phyloP scores from a whole-genome alignment of 2,797 vertebrate genomes.

The Microctenopoma steveboyesi region DNA sequence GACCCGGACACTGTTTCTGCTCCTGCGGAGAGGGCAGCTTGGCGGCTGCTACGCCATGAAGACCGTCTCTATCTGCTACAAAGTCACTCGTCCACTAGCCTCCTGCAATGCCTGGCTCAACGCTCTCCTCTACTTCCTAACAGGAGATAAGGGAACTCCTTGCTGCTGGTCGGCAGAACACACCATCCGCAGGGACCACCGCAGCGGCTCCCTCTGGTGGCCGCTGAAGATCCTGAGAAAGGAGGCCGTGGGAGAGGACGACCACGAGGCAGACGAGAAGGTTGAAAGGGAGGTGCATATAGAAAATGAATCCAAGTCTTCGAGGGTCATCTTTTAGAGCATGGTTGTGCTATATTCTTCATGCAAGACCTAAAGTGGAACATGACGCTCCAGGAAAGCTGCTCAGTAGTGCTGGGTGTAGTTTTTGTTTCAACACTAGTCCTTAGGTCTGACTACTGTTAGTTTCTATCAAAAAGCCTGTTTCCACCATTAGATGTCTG shows the following conservation, averaged over 20 bases:
- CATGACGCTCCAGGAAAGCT: not conserved
- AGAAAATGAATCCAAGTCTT: conserved; percentile 82
- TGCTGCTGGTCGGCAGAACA: conserved; percentile 74
- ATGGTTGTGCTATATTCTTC: not conserved
- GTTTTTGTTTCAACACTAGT: too few species aligned
- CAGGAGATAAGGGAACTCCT: conserved; percentile 83
- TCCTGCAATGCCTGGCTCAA: conserved; percentile 89
- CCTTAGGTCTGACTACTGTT: not conserved
- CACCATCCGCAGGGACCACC: conserved; percentile 46
- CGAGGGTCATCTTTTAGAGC: conserved; percentile 65
- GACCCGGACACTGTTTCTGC: conserved; percentile 85
- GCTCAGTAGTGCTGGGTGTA: not conserved
- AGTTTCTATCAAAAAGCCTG: not conserved
- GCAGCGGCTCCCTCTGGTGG: conserved; percentile 80
- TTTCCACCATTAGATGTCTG: too few species aligned
- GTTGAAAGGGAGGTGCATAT: conserved; percentile 65
- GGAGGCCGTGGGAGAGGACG: conserved; percentile 75
- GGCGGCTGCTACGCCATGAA: conserved; percentile 80
- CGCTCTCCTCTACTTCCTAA: conserved; percentile 87
- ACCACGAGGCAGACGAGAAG: conserved; percentile 68
- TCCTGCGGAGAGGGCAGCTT: conserved; percentile 76
- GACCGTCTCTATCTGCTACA: conserved; percentile 86
- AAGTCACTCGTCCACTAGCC: conserved; percentile 86
- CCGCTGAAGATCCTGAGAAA: conserved; percentile 80
- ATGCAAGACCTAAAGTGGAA: not conserved